Conservation (phyloP, 2,797 vertebrate genomes). For the Artibeus jamaicensis region DNA sequence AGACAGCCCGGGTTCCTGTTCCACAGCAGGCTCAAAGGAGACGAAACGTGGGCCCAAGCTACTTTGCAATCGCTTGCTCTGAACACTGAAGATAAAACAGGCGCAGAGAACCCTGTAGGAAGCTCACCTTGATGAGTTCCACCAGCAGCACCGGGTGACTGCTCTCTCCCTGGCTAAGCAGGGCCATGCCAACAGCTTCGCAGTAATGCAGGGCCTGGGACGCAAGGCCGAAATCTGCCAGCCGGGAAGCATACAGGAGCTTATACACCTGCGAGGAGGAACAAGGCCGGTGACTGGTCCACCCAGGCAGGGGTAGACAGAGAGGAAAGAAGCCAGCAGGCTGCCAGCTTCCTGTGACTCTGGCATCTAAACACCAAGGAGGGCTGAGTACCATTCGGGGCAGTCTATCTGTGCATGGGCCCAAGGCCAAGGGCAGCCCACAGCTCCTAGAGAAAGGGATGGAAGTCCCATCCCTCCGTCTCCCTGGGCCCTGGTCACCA, state of each 20-base stretch:
- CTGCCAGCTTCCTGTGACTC: background rate
- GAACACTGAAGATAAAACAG: constrained; percentile 55
- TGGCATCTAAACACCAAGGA: background rate
- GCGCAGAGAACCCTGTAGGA: background rate
- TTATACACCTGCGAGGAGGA: constrained; percentile 88
- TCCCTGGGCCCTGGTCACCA: background rate
- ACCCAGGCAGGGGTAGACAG: background rate
- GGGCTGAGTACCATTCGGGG: constrained; percentile 2
- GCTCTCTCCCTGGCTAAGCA: constrained; percentile 82
- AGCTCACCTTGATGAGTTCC: constrained; percentile 89
- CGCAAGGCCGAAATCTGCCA: constrained; percentile 89
- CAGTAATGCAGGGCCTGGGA: constrained; percentile 93
- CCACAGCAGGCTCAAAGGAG: background rate
- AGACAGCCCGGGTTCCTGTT: constrained; percentile 30
- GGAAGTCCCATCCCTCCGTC: background rate
- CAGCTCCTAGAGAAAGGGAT: background rate
- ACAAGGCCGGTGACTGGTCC: background rate
- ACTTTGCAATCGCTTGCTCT: constrained; percentile 18
- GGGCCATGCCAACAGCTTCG: constrained; percentile 84
- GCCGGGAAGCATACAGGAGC: constrained; percentile 91
- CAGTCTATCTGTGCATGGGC: background rate
- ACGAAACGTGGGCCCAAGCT: constrained; percentile 23
- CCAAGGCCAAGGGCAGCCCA: constrained; percentile 15
- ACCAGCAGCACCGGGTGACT: constrained; percentile 82
- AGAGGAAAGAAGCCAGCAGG: constrained; percentile 42